Evolutionary conservation across 2,888 invertebrate genomes (phyloP), one percentile per base, ranked within the genome.

Genomic region (Drepanosiphum platanoidis): DNA sequence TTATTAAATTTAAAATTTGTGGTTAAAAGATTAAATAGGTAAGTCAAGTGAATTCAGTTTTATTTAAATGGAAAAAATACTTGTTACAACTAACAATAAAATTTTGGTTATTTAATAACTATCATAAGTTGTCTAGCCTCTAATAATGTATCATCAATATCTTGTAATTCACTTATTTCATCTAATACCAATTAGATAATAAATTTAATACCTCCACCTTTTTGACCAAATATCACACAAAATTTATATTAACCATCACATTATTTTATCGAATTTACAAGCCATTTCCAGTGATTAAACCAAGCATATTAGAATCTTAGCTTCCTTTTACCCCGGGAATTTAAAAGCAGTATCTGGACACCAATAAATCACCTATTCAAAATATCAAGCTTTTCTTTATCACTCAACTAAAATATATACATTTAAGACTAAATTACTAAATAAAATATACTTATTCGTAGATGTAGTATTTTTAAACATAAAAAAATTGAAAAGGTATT

Each of bases 161-260:
- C 61, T 66, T 15, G 34, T 36, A 34, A 78, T 66, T 78, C n/a
- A 39, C 78, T 77, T n/a, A 87, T 86, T 75, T n/a, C 36, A n/a
- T 86, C 86, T 30, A 87, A 71, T 42, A 86, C 86, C 13, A 82
- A n/a, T n/a, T n/a, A n/a, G n/a, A n/a, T n/a, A n/a, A n/a, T n/a
- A n/a, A n/a, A n/a, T n/a, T n/a, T n/a, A n/a, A n/a, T 71, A 27
- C 39, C 39, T 71, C 71, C 39, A 71, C 27, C 39, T 13, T 39
- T 39, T n/a, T 39, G 39, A 42, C 71, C 71, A 71, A 82, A 82
- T 71, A 70, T 34, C 22, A 82, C 71, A 46, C 82, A 82, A 30
- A 71, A 46, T 71, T 70, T 39, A 32, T 71, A 82, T 52, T 71
- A 82, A 70, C 71, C 71, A 22, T 71, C 82, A 71, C 27, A 30